A percentile compares a stretch with the other conserved stretches of the same genome.
Conservation (phyloP, 2,113 vertebrate genomes). For the Myotis lucifugus region DNA sequence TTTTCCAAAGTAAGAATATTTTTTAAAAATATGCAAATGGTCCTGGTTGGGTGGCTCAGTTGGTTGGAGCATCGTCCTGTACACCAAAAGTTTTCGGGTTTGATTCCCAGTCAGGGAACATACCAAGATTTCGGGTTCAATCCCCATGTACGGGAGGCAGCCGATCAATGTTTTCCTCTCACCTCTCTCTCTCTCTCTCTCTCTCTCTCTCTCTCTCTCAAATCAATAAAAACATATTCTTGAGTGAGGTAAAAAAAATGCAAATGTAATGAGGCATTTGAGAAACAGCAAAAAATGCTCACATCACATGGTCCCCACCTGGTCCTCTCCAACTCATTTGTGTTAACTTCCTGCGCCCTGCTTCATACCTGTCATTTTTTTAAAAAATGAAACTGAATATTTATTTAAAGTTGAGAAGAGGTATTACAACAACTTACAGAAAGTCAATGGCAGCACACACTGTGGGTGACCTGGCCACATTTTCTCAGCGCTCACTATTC, state of each 20-base stretch:
- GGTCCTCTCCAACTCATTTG: not conserved
- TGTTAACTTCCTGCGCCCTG: not conserved
- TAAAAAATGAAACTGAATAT: not conserved
- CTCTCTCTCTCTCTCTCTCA: too few species aligned
- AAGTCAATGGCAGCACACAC: not conserved
- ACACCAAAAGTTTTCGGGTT: not conserved
- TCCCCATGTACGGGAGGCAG: not conserved
- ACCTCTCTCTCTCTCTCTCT: not conserved
- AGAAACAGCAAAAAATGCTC: not conserved
- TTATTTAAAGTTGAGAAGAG: not conserved
- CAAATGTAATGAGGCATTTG: not conserved
- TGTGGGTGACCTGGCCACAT: not conserved
- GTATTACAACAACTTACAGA: not conserved
- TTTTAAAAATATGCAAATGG: too few species aligned
- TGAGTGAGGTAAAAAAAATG: not conserved
- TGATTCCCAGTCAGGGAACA: not conserved
- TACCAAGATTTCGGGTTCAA: too few species aligned
- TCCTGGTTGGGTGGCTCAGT: too few species aligned
- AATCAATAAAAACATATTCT: not conserved
- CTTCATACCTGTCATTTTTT: not conserved
- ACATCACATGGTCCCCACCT: not conserved
- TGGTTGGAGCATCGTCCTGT: too few species aligned
- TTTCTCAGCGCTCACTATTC: not conserved
- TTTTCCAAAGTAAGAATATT: too few species aligned
- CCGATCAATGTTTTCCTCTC: not conserved